Base-by-base conservation (phyloP, 2,888 invertebrate species). In the Lordiphosa andalusiaca region DNA sequence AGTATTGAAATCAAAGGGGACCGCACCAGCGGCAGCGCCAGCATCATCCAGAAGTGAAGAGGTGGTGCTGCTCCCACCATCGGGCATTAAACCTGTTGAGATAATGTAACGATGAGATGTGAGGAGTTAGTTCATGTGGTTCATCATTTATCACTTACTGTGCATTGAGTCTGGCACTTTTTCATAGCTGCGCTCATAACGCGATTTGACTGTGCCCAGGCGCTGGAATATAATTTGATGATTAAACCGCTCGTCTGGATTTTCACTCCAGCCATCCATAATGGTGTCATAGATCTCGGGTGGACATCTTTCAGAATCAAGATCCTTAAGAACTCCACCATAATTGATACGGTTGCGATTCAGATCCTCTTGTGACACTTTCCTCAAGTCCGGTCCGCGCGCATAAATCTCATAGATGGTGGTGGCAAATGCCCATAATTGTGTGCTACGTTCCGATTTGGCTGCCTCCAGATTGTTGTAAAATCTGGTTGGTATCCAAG, bases 351-450 rank as follows among this genome's bases (percentile, higher is more conserved):
- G 69, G 63, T 85, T 78, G 2, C 64, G 47, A 4, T 86, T 10
- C n/a, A 63, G 37, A 2, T 64, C 50, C 1, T 47, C 56, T 21
- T 42, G 63, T 2, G 21, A 10, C 9, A 55, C 2, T 0, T 1
- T 41, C 2, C 41, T 62, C 7, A 72, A 60, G 33, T 87, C 85
- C 0, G 55, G 51, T 1, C 97, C 97, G 73, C 92, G 93, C 0
- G 94, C 94, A 90, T 97, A 98, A 73, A 98, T 94, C 89, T 98
- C 96, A 96, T 97, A 98, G 13, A 97, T 88, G 0, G 97, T 97
- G 3, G 97, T 98, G 0, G 95, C 96, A 86, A 95, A 94, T 4
- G 98, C 96, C 96, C 96, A 98, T 19, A 97, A 93, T 85, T 98
- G 98, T 9, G 95, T 94, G 51, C 93, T 91, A 0, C 92, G 91